These are phyloP conservation scores for Pyrocephalus nanus DNA, from an alignment of 2,797 vertebrate genomes.

Conservation along the genomic window DNA sequence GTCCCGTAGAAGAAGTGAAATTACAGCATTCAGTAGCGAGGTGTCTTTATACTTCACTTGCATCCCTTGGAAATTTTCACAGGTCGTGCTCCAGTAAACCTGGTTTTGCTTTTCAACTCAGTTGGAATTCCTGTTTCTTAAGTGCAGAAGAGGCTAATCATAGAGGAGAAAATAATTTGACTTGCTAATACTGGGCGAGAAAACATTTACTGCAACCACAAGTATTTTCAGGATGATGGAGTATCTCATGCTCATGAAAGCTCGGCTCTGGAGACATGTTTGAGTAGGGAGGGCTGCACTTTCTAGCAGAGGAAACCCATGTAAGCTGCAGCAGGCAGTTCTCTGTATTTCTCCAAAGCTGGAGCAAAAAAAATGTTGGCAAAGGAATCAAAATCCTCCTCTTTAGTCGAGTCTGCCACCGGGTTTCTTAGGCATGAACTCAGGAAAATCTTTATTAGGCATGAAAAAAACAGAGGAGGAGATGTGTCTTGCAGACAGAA, in stretches of 20 bases:
- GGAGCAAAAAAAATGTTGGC: conserved; percentile 10
- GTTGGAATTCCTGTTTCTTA: conserved; percentile 68
- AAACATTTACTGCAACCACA: conserved; percentile 69
- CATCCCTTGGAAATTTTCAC: background rate
- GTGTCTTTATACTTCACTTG: background rate
- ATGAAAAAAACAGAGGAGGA: background rate
- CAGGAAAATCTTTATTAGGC: conserved; percentile 42
- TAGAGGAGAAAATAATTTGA: conserved; percentile 71
- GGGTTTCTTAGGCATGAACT: conserved; percentile 12
- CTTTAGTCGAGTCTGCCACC: background rate
- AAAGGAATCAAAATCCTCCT: conserved; percentile 15
- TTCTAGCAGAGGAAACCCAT: conserved; percentile 29
- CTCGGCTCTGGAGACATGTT: conserved; percentile 50
- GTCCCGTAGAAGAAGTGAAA: background rate
- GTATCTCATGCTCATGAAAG: conserved; percentile 29
- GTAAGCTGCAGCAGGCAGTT: conserved; percentile 18
- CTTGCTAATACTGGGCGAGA: conserved; percentile 68
- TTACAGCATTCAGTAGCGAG: background rate
- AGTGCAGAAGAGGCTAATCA: conserved; percentile 71
- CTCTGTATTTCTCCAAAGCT: background rate
- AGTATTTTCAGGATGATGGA: conserved; percentile 64
- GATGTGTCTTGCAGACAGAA: conserved; percentile 24
- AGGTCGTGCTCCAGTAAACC: conserved; percentile 4
- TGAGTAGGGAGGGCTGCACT: conserved; percentile 45
- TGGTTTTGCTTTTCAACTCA: conserved; percentile 44